phyloP scores from a whole-genome alignment of 2,113 vertebrate genomes.

The Pheucticus melanocephalus region DNA sequence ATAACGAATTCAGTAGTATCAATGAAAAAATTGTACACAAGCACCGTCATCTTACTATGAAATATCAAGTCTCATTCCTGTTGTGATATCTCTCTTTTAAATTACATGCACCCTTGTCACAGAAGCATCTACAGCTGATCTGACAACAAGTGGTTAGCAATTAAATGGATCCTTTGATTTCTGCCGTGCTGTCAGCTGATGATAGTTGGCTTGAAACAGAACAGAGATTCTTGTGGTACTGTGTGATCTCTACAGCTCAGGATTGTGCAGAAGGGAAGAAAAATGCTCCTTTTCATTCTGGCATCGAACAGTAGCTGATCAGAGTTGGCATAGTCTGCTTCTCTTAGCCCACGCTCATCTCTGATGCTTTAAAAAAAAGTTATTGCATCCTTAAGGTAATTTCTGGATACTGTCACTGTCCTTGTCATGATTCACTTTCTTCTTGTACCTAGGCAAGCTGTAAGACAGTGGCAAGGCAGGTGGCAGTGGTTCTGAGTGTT shows the following conservation, averaged over 20 bases:
- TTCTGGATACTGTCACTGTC: background rate
- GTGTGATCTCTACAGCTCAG: background rate
- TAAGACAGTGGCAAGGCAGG: background rate
- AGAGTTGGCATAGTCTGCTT: background rate
- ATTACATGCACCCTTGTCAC: background rate
- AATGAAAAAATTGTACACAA: background rate
- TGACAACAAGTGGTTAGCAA: background rate
- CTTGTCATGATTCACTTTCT: background rate
- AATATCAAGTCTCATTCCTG: background rate
- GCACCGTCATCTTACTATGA: background rate
- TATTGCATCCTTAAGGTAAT: background rate
- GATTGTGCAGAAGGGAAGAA: background rate
- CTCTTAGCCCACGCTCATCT: background rate
- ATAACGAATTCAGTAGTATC: background rate
- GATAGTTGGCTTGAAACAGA: background rate
- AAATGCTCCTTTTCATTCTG: background rate
- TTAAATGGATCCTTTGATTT: constrained; percentile 16
- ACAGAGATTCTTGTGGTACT: background rate
- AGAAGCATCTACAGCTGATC: background rate
- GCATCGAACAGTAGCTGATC: background rate
- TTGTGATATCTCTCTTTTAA: background rate
- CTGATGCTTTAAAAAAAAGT: background rate
- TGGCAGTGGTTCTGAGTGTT: background rate
- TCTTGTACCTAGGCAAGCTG: background rate
- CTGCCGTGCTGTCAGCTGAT: background rate